phyloP scores from a whole-genome alignment of 2,888 invertebrate species.

The Argynnis bischoffii region DNA sequence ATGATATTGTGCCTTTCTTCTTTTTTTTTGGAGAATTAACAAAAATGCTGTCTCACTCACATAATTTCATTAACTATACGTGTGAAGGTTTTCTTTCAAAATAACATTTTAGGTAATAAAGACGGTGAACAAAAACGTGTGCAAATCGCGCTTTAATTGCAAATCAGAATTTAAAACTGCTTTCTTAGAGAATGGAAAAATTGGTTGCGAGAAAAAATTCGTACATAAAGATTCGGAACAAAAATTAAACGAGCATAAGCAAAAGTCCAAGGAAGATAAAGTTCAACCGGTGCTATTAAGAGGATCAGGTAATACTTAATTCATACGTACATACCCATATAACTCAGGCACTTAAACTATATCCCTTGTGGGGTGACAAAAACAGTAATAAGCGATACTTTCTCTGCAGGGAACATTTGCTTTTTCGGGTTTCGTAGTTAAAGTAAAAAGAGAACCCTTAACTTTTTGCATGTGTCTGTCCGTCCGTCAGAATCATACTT shows the following conservation, averaged over 20 bases:
- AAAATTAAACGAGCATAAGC: background rate
- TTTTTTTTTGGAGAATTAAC: no score
- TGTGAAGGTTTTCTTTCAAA: background rate
- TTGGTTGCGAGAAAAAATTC: conserved; percentile 45
- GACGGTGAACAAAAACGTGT: conserved; percentile 37
- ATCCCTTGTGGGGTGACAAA: background rate
- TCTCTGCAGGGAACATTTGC: no score
- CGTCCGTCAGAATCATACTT: no score
- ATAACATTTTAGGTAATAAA: conserved; percentile 37
- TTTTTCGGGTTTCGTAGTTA: no score
- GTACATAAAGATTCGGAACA: conserved; percentile 18
- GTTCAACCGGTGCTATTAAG: conserved; percentile 20
- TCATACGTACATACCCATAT: conserved; percentile 1
- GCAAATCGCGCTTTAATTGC: conserved; percentile 43
- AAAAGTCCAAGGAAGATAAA: conserved; percentile 11
- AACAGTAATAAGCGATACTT: background rate
- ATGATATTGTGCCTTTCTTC: no score
- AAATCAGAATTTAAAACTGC: conserved; percentile 41
- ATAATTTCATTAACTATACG: background rate
- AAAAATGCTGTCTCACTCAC: no score
- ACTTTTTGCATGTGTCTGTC: no score
- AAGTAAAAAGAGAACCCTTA: no score
- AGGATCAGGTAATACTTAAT: background rate
- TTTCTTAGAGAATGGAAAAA: conserved; percentile 44
- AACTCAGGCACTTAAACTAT: no score